phyloP scores from a whole-genome alignment of 2,888 invertebrate genomes.

The Neoitamus cyanurus region DNA sequence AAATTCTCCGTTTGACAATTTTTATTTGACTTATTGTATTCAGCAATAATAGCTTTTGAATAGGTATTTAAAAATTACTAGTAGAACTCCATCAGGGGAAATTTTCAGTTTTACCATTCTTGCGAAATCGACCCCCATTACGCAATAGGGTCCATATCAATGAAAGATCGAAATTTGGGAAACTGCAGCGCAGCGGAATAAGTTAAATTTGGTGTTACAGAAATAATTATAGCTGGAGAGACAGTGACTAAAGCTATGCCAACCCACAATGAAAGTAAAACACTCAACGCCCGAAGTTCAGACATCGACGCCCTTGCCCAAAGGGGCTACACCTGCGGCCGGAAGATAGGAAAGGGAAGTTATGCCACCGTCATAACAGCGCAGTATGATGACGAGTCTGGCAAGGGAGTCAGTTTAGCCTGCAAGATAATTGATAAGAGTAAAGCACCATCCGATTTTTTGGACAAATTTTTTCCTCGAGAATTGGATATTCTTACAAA shows the following conservation, averaged over 20 bases:
- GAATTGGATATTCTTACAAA: slow-evolving; percentile 90
- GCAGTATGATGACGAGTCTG: slow-evolving; percentile 78
- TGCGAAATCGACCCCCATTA: background rate
- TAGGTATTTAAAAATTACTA: slow-evolving; percentile 47
- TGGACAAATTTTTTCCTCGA: slow-evolving; percentile 92
- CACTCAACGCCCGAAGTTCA: slow-evolving; percentile 78
- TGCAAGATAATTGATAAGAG: slow-evolving; percentile 93
- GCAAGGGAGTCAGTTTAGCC: slow-evolving; percentile 75
- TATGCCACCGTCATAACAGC: slow-evolving; percentile 92
- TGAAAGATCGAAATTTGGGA: slow-evolving; percentile 2
- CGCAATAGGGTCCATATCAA: background rate
- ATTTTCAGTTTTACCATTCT: slow-evolving; percentile 47
- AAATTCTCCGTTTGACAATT: slow-evolving; percentile 49
- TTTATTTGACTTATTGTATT: slow-evolving; percentile 47
- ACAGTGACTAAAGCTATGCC: slow-evolving; percentile 24
- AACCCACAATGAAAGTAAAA: slow-evolving; percentile 51
- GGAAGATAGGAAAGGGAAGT: slow-evolving; percentile 91
- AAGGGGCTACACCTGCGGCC: slow-evolving; percentile 83
- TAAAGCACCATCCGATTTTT: slow-evolving; percentile 88
- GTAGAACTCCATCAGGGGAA: slow-evolving; percentile 39
- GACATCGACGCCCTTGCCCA: slow-evolving; percentile 87
- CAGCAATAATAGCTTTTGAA: slow-evolving; percentile 36
- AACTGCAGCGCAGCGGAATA: slow-evolving; percentile 4
- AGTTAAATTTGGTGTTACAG: background rate
- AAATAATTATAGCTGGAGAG: background rate